These are phyloP conservation scores for Clivina fossor DNA, from an alignment of 2,888 invertebrate species.

Conservation along the genomic window DNA sequence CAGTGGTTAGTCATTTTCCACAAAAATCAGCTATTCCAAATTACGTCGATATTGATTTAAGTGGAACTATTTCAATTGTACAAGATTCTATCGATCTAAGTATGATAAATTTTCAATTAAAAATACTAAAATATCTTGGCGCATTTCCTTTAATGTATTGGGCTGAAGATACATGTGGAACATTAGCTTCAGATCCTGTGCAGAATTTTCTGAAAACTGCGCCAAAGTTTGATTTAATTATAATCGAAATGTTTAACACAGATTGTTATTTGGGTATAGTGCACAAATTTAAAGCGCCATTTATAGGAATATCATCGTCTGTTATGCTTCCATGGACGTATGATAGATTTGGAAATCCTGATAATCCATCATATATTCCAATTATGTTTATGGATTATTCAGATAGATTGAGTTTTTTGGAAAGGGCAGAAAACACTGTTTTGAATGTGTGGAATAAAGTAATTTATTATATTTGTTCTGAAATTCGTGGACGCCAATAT, in stretches of 20 bases:
- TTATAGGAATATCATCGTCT: slow-evolving; percentile 59
- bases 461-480: slow-evolving; percentile 40
- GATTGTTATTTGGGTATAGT: slow-evolving; percentile 69
- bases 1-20: slow-evolving; percentile 67
- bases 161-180: slow-evolving; percentile 11
- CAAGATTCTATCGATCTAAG: slow-evolving; percentile 25
- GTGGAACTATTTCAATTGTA: slow-evolving; percentile 41
- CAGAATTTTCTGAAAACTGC: slow-evolving; percentile 50
- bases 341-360: slow-evolving; percentile 55
- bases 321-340: slow-evolving; percentile 56
- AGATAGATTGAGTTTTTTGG: slow-evolving; percentile 47
- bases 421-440: slow-evolving; percentile 46
- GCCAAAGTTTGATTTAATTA: slow-evolving; percentile 63
- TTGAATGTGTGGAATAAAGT: slow-evolving; percentile 36
- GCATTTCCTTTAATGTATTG: slow-evolving; percentile 7
- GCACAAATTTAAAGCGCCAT: slow-evolving; percentile 61
- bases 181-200: slow-evolving; percentile 46
- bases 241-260: slow-evolving; percentile 68
- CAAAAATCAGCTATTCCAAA: slow-evolving; percentile 51
- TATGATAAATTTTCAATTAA: slow-evolving; percentile 1
- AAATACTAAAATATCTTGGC: slow-evolving; percentile 24
- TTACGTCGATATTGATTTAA: slow-evolving; percentile 61
- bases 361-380: slow-evolving; percentile 56
- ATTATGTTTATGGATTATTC: slow-evolving; percentile 52
- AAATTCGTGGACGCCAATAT: slow-evolving; percentile 40